These are phyloP conservation scores for Sinelater perroti DNA, from an alignment of 2,888 invertebrate species.

Conservation along the genomic window DNA sequence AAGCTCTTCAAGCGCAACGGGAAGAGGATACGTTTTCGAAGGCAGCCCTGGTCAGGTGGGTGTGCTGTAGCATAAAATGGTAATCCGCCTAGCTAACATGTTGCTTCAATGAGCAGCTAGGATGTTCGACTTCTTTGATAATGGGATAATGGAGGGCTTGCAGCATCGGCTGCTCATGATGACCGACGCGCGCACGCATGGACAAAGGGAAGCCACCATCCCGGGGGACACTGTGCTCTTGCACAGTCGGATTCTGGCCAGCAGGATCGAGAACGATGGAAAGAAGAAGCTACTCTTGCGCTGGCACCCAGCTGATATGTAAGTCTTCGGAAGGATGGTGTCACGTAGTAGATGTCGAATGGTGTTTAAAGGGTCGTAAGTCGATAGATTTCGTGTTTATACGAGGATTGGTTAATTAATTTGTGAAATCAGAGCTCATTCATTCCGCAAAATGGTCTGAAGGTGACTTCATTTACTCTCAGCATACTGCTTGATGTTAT, in stretches of 20 bases:
- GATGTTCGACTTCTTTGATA: constrained; percentile 93
- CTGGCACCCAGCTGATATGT: constrained; percentile 89
- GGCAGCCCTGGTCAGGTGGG: constrained; percentile 91
- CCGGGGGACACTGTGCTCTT: constrained; percentile 75
- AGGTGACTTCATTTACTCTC: too few relatives aligned
- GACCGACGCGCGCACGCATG: constrained; percentile 68
- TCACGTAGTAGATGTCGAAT: background rate
- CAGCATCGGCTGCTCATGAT: constrained; percentile 78
- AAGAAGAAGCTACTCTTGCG: constrained; percentile 74
- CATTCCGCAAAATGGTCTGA: too few relatives aligned
- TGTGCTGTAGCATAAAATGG: background rate
- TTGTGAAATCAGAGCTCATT: too few relatives aligned
- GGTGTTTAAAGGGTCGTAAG: too few relatives aligned
- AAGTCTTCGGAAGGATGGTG: too few relatives aligned
- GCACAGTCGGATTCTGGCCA: constrained; percentile 74
- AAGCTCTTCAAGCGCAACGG: constrained; percentile 87
- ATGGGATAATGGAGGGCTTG: constrained; percentile 91
- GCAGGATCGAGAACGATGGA: constrained; percentile 71
- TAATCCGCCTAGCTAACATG: background rate
- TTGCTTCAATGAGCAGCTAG: constrained; percentile 76
- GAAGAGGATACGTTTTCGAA: constrained; percentile 85
- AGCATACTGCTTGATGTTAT: too few relatives aligned
- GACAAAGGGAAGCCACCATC: constrained; percentile 66
- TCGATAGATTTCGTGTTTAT: too few relatives aligned
- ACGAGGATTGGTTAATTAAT: too few relatives aligned